phyloP scores from a whole-genome alignment of 2,113 vertebrate species.

The Zingel zingel region DNA sequence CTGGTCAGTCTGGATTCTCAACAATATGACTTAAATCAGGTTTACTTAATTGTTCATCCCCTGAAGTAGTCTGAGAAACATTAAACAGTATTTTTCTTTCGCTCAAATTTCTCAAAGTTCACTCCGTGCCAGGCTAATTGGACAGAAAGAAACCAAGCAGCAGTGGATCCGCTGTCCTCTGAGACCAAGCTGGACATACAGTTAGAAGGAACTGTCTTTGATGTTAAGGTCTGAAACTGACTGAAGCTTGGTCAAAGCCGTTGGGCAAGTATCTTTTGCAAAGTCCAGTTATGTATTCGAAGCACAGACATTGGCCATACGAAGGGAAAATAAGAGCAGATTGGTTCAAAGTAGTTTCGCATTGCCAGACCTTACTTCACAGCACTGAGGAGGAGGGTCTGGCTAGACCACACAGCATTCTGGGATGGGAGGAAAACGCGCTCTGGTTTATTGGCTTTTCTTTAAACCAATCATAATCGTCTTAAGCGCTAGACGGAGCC shows the following conservation, averaged over 20 bases:
- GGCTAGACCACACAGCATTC: too few relatives aligned
- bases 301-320: not conserved
- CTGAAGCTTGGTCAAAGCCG: constrained; percentile 46
- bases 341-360: not conserved
- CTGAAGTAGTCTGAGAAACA: not conserved
- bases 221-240: constrained; percentile 43
- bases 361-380: too few relatives aligned
- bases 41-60: not conserved
- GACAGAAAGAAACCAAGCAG: constrained; percentile 17
- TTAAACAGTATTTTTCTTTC: not conserved
- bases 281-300: not conserved
- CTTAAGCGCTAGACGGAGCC: too few relatives aligned
- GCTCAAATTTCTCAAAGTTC: constrained; percentile 16
- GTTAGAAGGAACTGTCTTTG: constrained; percentile 37
- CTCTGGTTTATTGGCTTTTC: too few relatives aligned
- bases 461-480: too few relatives aligned
- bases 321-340: not conserved
- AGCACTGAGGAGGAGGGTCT: too few relatives aligned
- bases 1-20: not conserved
- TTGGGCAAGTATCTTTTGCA: constrained; percentile 16
- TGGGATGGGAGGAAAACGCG: too few relatives aligned
- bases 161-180: constrained; percentile 38
- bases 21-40: not conserved
- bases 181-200: constrained; percentile 31
- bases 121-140: constrained; percentile 30